phyloP scores from a whole-genome alignment of 2,113 vertebrate species.

The Rhea americana region DNA sequence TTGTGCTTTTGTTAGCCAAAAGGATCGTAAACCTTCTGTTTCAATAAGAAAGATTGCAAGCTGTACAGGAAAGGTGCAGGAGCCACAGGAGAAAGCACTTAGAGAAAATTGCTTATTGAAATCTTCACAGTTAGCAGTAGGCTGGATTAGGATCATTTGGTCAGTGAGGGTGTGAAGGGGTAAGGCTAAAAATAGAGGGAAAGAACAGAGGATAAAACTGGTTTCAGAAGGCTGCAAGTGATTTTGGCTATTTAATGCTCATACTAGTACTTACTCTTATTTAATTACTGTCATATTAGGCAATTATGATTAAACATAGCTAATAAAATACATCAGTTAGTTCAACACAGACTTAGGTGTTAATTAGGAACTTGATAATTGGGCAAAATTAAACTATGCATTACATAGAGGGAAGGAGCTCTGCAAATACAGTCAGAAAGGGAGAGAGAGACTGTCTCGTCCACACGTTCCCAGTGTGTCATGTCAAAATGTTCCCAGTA shows the following conservation, averaged over 20 bases:
- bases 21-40: neutral
- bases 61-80: neutral
- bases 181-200: neutral
- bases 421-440: neutral
- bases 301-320: neutral
- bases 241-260: neutral
- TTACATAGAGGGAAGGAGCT: neutral
- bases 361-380: neutral
- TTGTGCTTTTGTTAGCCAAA: conserved; percentile 33
- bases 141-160: neutral
- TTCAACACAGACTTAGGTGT: neutral
- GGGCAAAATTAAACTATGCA: neutral
- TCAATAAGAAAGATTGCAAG: neutral
- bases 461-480: neutral
- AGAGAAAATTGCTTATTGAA: conserved; percentile 43
- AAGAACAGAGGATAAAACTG: neutral
- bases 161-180: neutral
- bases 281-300: neutral
- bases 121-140: neutral
- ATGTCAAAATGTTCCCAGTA: neutral
- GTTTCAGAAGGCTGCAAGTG: neutral
- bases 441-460: neutral
- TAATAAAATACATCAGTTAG: neutral
- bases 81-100: neutral
- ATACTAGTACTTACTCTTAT: neutral